A percentile compares a stretch with the other conserved stretches of the same genome.
Conservation (phyloP, 2,888 invertebrate species). For the Zygogramma bicolorata region DNA sequence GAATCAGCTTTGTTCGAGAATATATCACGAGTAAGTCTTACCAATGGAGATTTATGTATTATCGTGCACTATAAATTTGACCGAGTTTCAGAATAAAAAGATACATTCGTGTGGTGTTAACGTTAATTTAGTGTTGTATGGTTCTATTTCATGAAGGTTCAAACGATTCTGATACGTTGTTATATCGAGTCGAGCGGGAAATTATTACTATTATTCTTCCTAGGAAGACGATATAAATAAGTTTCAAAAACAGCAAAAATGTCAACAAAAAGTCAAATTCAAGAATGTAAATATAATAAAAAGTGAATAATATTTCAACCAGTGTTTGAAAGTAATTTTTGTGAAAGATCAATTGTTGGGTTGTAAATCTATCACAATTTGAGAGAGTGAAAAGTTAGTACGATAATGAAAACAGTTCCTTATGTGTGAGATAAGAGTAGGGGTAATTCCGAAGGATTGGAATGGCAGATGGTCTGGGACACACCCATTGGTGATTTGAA, state of each 20-base stretch:
- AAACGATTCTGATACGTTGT: background rate
- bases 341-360: too few species aligned
- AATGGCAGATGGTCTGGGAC: background rate
- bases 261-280: too few species aligned
- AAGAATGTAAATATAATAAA: too few species aligned
- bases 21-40: conserved; percentile 28
- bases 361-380: too few species aligned
- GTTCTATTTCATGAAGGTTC: background rate
- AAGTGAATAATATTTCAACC: too few species aligned
- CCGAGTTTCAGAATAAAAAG: background rate
- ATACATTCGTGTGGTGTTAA: background rate
- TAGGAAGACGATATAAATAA: too few species aligned
- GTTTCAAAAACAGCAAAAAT: too few species aligned
- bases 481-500: too few species aligned
- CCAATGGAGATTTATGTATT: conserved; percentile 30
- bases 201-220: background rate
- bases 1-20: background rate
- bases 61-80: conserved; percentile 3
- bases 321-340: too few species aligned
- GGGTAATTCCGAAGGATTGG: background rate
- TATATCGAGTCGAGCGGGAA: background rate
- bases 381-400: too few species aligned
- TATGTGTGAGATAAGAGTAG: too few species aligned
- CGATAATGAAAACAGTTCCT: too few species aligned
- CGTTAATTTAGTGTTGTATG: background rate